These are phyloP conservation scores for Holothuria leucospilota DNA, from an alignment of 53 echinoderm and acorn worm genomes.

Conservation along the genomic window DNA sequence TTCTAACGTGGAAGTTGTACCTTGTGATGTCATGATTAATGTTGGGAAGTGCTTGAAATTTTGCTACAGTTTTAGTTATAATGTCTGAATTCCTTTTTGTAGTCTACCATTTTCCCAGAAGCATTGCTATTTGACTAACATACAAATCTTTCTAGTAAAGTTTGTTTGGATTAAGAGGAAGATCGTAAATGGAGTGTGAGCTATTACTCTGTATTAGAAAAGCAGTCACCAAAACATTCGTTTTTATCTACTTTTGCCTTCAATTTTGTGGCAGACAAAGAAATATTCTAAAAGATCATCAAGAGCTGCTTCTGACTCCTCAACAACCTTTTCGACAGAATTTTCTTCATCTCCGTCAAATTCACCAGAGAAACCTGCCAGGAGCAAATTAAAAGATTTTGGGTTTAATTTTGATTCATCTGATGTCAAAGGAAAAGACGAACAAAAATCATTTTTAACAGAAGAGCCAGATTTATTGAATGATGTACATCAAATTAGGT, in stretches of 20 bases:
- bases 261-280: constrained; percentile 24
- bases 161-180: too few relatives aligned
- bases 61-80: too few relatives aligned
- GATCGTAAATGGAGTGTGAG: too few relatives aligned
- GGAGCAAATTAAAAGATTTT: constrained; percentile 63
- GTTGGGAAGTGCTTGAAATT: too few relatives aligned
- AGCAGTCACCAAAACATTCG: too few relatives aligned
- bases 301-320: neutral
- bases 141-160: too few relatives aligned
- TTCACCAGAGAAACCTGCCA: neutral
- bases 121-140: too few relatives aligned
- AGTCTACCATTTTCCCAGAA: too few relatives aligned
- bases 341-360: neutral
- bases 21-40: too few relatives aligned
- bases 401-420: constrained; percentile 72
- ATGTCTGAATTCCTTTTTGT: too few relatives aligned
- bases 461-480: constrained; percentile 27
- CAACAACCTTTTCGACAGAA: neutral
- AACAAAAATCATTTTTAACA: neutral
- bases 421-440: neutral
- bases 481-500: neutral
- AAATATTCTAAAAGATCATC: constrained; percentile 65
- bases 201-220: too few relatives aligned
- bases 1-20: too few relatives aligned
- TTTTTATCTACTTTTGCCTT: neutral